Percentiles rank a stretch among this genome's conserved stretches.
phyloP scores from a whole-genome alignment of 2,797 vertebrate genomes.

The Chrysocyon brachyurus region DNA sequence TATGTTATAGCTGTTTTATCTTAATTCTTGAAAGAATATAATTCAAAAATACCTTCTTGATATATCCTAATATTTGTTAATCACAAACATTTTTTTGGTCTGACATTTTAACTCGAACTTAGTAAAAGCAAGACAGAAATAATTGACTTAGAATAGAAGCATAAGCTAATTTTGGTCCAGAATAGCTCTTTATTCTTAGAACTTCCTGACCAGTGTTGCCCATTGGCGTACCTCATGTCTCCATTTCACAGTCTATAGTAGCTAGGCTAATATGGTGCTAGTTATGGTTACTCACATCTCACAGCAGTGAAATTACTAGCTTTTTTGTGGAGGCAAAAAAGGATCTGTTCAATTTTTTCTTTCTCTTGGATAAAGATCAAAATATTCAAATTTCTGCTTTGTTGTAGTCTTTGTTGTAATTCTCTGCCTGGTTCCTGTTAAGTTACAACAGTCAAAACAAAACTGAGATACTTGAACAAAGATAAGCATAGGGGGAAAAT shows the following conservation, averaged over 20 bases:
- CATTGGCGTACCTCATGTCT: neutral
- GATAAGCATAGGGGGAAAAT: neutral
- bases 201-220: neutral
- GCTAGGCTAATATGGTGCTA: neutral
- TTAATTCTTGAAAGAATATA: neutral
- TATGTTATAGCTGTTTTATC: neutral
- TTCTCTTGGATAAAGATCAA: neutral
- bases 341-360: too few relatives aligned
- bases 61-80: neutral
- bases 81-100: neutral
- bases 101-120: neutral
- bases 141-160: neutral
- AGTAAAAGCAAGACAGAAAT: neutral
- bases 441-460: neutral
- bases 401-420: neutral
- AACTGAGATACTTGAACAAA: neutral
- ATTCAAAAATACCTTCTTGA: neutral
- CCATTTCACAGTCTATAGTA: neutral
- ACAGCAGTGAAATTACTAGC: neutral
- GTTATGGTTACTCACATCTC: neutral
- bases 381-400: neutral
- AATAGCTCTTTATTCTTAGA: neutral
- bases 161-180: neutral
- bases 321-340: neutral
- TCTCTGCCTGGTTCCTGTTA: neutral